Conservation (phyloP, 2,888 invertebrate genomes). For the Cheilosia soror region DNA sequence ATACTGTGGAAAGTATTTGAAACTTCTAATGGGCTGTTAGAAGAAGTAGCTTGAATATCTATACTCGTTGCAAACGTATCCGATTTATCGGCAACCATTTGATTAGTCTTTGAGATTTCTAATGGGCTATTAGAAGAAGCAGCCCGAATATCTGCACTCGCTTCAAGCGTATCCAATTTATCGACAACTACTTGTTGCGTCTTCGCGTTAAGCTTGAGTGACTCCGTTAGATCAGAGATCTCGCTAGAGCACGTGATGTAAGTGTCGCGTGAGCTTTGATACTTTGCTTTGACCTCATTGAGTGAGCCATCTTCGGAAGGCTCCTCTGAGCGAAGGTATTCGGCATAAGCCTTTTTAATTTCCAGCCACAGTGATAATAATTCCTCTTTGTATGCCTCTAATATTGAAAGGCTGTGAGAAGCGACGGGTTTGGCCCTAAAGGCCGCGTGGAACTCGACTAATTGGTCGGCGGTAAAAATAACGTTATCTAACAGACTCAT, state of each 20-base stretch:
- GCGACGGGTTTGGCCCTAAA: background rate
- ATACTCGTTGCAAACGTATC: too few species aligned
- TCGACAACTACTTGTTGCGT: background rate
- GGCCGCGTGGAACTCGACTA: background rate
- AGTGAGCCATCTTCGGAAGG: background rate
- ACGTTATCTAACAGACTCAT: background rate
- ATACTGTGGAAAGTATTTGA: conserved; percentile 6
- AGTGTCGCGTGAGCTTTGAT: conserved; percentile 9
- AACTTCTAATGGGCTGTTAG: background rate
- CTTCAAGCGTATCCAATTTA: background rate
- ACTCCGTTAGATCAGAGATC: conserved; percentile 3
- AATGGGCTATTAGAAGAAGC: too few species aligned
- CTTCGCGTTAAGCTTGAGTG: background rate
- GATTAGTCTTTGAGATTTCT: too few species aligned
- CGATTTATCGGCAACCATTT: too few species aligned
- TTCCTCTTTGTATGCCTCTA: conserved; percentile 10
- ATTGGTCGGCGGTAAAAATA: background rate
- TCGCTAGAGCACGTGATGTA: conserved; percentile 14
- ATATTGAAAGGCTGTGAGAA: conserved; percentile 2
- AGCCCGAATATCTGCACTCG: background rate
- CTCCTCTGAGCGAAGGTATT: background rate
- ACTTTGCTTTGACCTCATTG: conserved; percentile 4
- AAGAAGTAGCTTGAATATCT: too few species aligned
- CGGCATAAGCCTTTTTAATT: background rate
- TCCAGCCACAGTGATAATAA: background rate